These are phyloP conservation scores for Malacoctenus gilli DNA, from an alignment of 2,797 vertebrate genomes.

Conservation along the genomic window DNA sequence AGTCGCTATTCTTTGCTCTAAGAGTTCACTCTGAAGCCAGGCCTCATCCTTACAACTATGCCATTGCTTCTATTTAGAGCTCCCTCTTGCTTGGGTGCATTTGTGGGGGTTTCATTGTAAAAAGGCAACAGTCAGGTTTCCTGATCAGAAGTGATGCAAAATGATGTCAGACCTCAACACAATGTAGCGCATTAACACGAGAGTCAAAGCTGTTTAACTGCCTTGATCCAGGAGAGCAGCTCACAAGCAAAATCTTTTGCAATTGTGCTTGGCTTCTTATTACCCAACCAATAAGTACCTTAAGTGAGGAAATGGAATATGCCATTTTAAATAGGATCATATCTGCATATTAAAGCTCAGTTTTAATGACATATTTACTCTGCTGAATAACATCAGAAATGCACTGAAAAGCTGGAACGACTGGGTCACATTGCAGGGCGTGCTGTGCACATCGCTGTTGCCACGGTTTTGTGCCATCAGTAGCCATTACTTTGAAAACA, in stretches of 20 bases:
- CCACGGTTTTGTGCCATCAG: too few species aligned
- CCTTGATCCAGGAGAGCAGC: slow-evolving; percentile 4
- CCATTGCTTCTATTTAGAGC: slow-evolving; percentile 18
- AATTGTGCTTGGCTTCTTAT: background rate
- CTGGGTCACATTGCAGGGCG: background rate
- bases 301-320: slow-evolving; percentile 10
- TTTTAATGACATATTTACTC: slow-evolving; percentile 4
- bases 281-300: background rate
- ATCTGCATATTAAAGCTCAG: slow-evolving; percentile 7
- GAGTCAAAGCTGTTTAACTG: slow-evolving; percentile 9
- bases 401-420: background rate
- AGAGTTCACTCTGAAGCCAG: slow-evolving; percentile 26
- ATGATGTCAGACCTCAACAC: slow-evolving; percentile 18
- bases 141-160: slow-evolving; percentile 29
- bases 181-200: slow-evolving; percentile 14
- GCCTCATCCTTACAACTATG: slow-evolving; percentile 12
- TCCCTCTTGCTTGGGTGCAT: slow-evolving; percentile 7
- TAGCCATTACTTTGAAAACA: too few species aligned
- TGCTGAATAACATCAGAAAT: background rate
- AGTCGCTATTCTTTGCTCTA: slow-evolving; percentile 27
- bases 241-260: slow-evolving; percentile 1
- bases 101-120: slow-evolving; percentile 11
- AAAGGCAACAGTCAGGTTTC: slow-evolving; percentile 15
- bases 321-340: slow-evolving; percentile 7
- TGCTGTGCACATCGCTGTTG: background rate